These are phyloP conservation scores for Alfaro cultratus DNA, from an alignment of 2,797 vertebrate species.

Conservation along the genomic window DNA sequence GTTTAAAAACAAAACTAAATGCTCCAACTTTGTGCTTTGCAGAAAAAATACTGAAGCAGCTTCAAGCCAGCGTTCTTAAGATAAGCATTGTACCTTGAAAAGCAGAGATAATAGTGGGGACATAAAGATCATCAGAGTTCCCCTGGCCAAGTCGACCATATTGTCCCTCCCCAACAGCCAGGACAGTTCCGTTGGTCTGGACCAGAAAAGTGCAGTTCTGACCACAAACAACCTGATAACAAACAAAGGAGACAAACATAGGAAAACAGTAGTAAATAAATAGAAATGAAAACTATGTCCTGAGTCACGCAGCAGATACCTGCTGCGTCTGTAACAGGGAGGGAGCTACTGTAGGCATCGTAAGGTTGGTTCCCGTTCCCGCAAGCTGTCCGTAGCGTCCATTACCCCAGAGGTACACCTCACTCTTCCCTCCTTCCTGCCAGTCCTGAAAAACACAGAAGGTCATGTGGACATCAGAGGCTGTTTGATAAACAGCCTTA, in stretches of 20 bases:
- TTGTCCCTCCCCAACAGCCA: constrained; percentile 86
- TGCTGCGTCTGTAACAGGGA: constrained; percentile 83
- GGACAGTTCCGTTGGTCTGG: constrained; percentile 82
- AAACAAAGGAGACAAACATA: constrained; percentile 17
- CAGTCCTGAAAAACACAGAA: constrained; percentile 76
- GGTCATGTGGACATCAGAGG: neutral
- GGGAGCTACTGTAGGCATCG: constrained; percentile 77
- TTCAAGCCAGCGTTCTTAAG: neutral
- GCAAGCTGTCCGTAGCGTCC: constrained; percentile 85
- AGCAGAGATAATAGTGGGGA: constrained; percentile 83
- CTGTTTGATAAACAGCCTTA: no score
- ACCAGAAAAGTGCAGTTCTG: constrained; percentile 87
- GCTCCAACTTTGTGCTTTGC: neutral
- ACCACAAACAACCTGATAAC: constrained; percentile 82
- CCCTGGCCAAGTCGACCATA: constrained; percentile 86
- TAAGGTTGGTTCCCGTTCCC: constrained; percentile 80
- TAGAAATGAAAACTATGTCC: neutral
- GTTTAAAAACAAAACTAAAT: neutral
- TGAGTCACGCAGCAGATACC: constrained; percentile 55
- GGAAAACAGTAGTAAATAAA: constrained; percentile 2
- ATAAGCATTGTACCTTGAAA: constrained; percentile 78
- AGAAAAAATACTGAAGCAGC: neutral
- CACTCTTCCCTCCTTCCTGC: constrained; percentile 85
- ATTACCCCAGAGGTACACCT: constrained; percentile 86
- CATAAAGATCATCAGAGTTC: constrained; percentile 85